These are phyloP conservation scores for Lithobates sylvaticus DNA, from an alignment of 2,797 vertebrate genomes.

Conservation along the genomic window DNA sequence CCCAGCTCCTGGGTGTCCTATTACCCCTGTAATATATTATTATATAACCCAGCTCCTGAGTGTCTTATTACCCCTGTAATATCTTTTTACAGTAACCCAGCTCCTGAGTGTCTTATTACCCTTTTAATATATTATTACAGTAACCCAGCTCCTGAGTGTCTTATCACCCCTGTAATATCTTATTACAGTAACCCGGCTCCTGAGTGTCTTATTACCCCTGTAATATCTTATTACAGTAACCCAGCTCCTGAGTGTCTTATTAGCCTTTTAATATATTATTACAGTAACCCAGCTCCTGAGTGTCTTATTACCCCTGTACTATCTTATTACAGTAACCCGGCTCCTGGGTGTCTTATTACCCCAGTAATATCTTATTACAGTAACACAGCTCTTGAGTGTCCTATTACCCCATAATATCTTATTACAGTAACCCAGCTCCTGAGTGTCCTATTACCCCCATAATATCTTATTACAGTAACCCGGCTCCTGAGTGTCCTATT, in stretches of 20 bases:
- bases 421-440: not conserved
- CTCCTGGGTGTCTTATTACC: not conserved
- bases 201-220: constrained; percentile 7
- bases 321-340: not conserved
- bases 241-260: constrained; percentile 10
- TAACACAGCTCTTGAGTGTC: not conserved
- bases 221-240: not conserved
- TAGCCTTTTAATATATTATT: not conserved
- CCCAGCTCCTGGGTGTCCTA: too few relatives aligned
- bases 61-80: too few relatives aligned
- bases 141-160: constrained; percentile 3
- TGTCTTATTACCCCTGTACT: not conserved
- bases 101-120: not conserved
- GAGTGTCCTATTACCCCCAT: constrained; percentile 10
- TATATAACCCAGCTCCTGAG: too few relatives aligned
- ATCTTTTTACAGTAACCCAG: not conserved
- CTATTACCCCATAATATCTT: not conserved
- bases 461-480: not conserved
- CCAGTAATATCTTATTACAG: not conserved
- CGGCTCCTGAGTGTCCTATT: too few relatives aligned
- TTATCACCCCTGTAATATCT: constrained; percentile 12
- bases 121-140: constrained; percentile 13
- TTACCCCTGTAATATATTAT: too few relatives aligned
- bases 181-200: constrained; percentile 10
- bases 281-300: constrained; percentile 4